phyloP scores from a whole-genome alignment of 2,797 vertebrate genomes.

The Etheostoma nigrum region DNA sequence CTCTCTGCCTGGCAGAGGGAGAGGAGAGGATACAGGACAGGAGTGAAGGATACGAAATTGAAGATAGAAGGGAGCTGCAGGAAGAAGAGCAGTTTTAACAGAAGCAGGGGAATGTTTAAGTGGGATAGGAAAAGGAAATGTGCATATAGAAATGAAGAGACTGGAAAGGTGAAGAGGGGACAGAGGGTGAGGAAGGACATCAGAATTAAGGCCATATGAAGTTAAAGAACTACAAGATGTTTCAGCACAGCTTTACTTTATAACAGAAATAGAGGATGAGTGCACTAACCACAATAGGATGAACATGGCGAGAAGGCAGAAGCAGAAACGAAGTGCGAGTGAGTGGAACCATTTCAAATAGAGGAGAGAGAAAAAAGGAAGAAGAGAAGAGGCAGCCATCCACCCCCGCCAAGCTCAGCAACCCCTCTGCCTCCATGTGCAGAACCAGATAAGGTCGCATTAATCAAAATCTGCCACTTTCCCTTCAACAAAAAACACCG shows the following conservation, averaged over 20 bases:
- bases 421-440: conserved; percentile 83
- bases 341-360: conserved; percentile 54
- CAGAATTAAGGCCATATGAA: conserved; percentile 69
- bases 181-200: conserved; percentile 70
- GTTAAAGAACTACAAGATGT: conserved; percentile 57
- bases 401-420: conserved; percentile 80
- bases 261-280: conserved; percentile 32
- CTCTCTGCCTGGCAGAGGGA: conserved; percentile 72
- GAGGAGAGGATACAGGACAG: conserved; percentile 74
- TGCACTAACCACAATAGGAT: conserved; percentile 27
- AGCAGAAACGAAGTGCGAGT: conserved; percentile 33
- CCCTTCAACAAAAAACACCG: conserved; percentile 77
- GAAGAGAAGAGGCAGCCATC: conserved; percentile 70
- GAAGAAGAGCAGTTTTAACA: conserved; percentile 48
- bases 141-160: conserved; percentile 80
- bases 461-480: conserved; percentile 86
- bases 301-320: conserved; percentile 28
- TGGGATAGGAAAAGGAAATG: conserved; percentile 42
- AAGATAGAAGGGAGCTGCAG: conserved; percentile 37
- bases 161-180: conserved; percentile 58
- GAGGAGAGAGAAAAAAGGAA: conserved; percentile 60
- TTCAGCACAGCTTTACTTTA: conserved; percentile 48
- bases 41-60: conserved; percentile 39
- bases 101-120: conserved; percentile 48
- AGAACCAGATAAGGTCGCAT: conserved; percentile 88